phyloP scores from a whole-genome alignment of 2,113 vertebrate species.

The Onychostruthus taczanowskii region DNA sequence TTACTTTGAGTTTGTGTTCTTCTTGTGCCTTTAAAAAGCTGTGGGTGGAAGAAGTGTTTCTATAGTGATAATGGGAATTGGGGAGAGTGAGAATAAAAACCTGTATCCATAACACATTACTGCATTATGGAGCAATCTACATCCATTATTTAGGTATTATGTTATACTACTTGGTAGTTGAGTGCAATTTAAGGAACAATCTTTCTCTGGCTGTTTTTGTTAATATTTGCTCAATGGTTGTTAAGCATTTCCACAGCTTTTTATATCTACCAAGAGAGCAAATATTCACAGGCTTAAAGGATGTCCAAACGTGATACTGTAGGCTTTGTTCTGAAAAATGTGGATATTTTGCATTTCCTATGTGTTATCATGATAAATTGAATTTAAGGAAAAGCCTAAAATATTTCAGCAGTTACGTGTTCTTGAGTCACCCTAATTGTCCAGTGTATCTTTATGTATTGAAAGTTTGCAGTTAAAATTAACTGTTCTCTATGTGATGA shows the following conservation, averaged over 20 bases:
- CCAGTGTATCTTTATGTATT: background rate
- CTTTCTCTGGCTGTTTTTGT: background rate
- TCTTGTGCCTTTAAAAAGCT: background rate
- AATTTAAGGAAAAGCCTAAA: background rate
- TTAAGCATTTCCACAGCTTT: background rate
- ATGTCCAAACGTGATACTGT: background rate
- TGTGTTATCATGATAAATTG: background rate
- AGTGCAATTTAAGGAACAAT: background rate
- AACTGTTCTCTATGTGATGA: background rate
- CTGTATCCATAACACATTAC: background rate
- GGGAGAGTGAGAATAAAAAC: background rate
- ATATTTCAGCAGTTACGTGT: background rate
- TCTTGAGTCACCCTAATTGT: background rate
- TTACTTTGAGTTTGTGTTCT: background rate
- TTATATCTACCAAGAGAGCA: background rate
- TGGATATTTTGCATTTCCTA: background rate
- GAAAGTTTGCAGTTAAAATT: background rate
- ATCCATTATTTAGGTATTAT: background rate
- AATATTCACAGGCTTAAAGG: background rate
- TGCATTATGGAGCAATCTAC: background rate
- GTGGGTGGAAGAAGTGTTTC: background rate
- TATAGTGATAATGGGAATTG: background rate
- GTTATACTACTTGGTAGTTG: background rate
- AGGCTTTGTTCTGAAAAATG: constrained; percentile 1
- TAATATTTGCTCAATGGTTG: background rate